Conservation (phyloP, 1,140 invertebrate genomes). For the Eulimnadia texana region DNA sequence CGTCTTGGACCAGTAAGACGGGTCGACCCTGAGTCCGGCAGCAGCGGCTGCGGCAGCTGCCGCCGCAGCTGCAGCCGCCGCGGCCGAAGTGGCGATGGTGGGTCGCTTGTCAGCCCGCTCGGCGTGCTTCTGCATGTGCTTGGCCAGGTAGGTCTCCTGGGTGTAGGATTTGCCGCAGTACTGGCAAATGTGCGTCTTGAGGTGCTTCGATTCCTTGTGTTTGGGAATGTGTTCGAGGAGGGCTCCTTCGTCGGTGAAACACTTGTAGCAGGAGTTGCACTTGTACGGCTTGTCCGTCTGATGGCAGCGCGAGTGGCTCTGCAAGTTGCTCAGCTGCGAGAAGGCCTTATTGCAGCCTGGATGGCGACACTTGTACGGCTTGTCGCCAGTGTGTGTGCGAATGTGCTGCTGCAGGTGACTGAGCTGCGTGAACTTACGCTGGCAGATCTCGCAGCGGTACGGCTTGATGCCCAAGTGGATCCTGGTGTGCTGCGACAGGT, state of each 20-base stretch:
- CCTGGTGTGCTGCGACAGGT: conserved; percentile 94
- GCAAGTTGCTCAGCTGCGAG: conserved; percentile 93
- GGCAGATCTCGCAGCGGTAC: conserved; percentile 93
- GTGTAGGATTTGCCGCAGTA: conserved; percentile 99
- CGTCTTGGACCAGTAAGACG: conserved; percentile 23
- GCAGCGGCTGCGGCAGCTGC: conserved; percentile 18
- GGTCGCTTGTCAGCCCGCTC: conserved; percentile 78
- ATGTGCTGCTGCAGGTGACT: conserved; percentile 98
- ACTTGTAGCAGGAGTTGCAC: conserved; percentile 97
- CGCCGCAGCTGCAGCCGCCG: conserved; percentile 21
- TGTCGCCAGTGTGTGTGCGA: conserved; percentile 94
- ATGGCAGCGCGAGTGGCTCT: conserved; percentile 94
- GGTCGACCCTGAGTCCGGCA: conserved; percentile 16
- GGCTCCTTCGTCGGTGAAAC: conserved; percentile 87
- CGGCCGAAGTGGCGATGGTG: conserved; percentile 40
- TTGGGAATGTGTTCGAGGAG: conserved; percentile 95
- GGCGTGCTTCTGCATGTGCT: conserved; percentile 97
- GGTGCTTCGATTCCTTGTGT: conserved; percentile 97
- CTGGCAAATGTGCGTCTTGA: conserved; percentile 98
- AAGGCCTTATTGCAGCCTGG: conserved; percentile 97
- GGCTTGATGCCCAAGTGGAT: conserved; percentile 96
- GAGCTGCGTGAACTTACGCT: conserved; percentile 96
- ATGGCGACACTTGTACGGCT: conserved; percentile 95
- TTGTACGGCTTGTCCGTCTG: conserved; percentile 96
- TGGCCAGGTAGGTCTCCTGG: conserved; percentile 94